Evolutionary conservation across 1,140 invertebrate genomes (phyloP).

Genomic region (Nautilus pompilius): DNA sequence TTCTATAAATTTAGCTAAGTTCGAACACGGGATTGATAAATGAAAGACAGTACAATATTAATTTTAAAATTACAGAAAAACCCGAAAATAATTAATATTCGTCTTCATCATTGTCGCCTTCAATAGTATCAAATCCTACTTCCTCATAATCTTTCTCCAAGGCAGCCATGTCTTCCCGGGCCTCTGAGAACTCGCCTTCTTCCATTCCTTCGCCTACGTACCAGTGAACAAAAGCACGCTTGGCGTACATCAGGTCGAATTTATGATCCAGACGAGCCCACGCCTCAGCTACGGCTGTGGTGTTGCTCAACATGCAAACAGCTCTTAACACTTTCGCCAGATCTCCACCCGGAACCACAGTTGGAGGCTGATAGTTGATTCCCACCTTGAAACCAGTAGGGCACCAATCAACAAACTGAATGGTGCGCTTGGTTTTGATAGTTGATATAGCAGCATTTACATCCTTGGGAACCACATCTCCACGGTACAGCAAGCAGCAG

Average conservation of each 20-base stretch:
- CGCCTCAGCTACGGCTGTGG: conserved; percentile 76
- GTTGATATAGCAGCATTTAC: conserved; percentile 81
- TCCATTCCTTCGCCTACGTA: conserved; percentile 76
- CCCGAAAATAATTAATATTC: conserved; percentile 65
- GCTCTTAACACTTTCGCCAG: conserved; percentile 61
- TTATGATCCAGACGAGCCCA: conserved; percentile 69
- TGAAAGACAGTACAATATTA: too few species aligned
- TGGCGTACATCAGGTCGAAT: conserved; percentile 79
- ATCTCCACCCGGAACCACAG: conserved; percentile 66
- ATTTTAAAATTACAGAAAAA: too few species aligned
- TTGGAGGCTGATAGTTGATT: conserved; percentile 53
- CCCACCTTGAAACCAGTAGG: conserved; percentile 66
- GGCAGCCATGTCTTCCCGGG: conserved; percentile 69
- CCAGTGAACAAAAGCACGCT: conserved; percentile 63
- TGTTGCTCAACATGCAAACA: conserved; percentile 77
- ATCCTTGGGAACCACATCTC: conserved; percentile 69
- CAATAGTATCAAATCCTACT: conserved; percentile 62
- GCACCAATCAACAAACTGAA: conserved; percentile 80
- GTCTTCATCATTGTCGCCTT: conserved; percentile 55
- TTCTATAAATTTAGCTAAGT: too few species aligned
- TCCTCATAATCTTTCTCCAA: conserved; percentile 78
- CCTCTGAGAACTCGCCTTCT: conserved; percentile 71
- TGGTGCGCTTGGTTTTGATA: conserved; percentile 64
- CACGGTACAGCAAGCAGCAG: conserved; percentile 44
- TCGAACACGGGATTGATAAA: too few species aligned